Base-by-base conservation (phyloP, 2,888 invertebrate genomes). In the Copidosoma aretas region DNA sequence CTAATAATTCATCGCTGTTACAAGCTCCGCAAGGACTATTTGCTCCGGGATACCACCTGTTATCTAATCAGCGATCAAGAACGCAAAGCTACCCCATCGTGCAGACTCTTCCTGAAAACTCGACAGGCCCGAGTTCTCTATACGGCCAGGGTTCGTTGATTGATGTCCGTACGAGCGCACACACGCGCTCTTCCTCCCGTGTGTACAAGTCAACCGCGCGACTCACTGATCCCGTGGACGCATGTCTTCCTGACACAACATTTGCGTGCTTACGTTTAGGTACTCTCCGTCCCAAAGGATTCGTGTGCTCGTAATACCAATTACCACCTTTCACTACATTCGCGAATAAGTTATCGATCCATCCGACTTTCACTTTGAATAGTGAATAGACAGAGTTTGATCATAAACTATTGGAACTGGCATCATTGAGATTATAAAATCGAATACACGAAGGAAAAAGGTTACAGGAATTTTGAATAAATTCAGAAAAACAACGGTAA, bases 41-140 rank as follows among this genome's bases (percentile, higher is more conserved):
- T 32, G 8, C 32, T 32, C 32, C 32, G 32, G 4, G 32, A 32
- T 32, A 32, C 32, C 32, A 43, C 17, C 12, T 4, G 39, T 24
- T 46, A 66, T 60, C 59, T 66, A 56, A 66, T 60, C 66, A 43
- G 49, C 60, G 49, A 60, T 60, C 64, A 65, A 64, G 25, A 22
- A 17, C 17, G 14, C 15, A 39, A 4, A 39, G 8, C 15, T 10
- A 14, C 43, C 21, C 43, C 19, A 21, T 12, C 43, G 10, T 46
- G 10, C 12, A 8, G 39, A 21, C 62, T 54, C 3, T 41, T 14
- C 39, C 32, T 39, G 51, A n/a, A 22, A 25, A 8, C n/a, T 39
- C 15, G 60, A 60, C 51, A 60, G 52, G 43, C 10, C 39, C 17
- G 12, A 46, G 56, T 19, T 25, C 5, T 24, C 25, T 25, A 14